Percentiles rank a stretch among this genome's conserved stretches.
phyloP scores from a whole-genome alignment of 1,140 invertebrate genomes.

The Cotesia typhae region DNA sequence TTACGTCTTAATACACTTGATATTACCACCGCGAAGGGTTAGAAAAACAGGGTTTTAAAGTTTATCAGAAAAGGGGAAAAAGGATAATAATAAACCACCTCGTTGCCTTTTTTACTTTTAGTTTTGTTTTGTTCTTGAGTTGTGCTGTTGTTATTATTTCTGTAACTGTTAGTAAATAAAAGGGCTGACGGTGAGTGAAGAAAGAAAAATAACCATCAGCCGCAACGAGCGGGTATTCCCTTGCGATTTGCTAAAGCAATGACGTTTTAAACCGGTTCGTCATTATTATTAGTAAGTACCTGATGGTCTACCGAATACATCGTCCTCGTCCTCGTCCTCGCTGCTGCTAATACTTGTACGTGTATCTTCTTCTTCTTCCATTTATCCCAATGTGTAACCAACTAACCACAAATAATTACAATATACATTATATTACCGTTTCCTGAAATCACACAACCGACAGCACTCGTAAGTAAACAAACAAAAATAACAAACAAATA shows the following conservation, averaged over 20 bases:
- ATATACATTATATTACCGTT: slow-evolving; percentile 1
- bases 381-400: slow-evolving; percentile 7
- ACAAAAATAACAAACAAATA: background rate
- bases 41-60: too few species aligned
- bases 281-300: slow-evolving; percentile 17
- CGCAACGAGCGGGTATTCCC: slow-evolving; percentile 19
- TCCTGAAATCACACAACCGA: slow-evolving; percentile 6
- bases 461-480: background rate
- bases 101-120: too few species aligned
- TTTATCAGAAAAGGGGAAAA: too few species aligned
- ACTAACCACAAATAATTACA: slow-evolving; percentile 2
- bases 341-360: background rate
- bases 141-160: background rate
- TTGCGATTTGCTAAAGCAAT: slow-evolving; percentile 5
- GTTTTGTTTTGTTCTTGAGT: too few species aligned
- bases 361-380: background rate
- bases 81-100: too few species aligned
- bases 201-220: slow-evolving; percentile 6
- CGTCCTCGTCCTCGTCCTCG: background rate
- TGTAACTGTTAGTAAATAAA: background rate
- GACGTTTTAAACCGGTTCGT: slow-evolving; percentile 18
- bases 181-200: background rate
- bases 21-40: too few species aligned
- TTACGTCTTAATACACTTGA: too few species aligned
- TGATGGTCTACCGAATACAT: slow-evolving; percentile 21